Evolutionary conservation across 2,888 invertebrate genomes (phyloP).

Genomic region (Nowickia ferox): DNA sequence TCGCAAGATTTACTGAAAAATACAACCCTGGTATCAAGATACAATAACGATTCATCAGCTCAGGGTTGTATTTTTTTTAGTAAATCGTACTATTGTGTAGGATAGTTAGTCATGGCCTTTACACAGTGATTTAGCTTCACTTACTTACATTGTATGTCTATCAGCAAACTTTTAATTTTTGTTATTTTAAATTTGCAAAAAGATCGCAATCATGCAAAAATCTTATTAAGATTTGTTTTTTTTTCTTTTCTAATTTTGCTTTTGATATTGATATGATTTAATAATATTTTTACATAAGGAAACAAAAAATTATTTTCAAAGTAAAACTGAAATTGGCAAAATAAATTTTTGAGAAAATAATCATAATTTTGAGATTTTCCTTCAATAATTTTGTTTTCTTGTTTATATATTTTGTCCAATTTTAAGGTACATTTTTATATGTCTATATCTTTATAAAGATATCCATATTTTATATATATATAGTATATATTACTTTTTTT

Average conservation of each 20-base stretch:
- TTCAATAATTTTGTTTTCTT: slow-evolving; percentile 49
- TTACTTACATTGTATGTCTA: too few relatives aligned
- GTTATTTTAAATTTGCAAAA: slow-evolving; percentile 2
- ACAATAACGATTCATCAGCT: too few relatives aligned
- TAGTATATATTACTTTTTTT: slow-evolving; percentile 51
- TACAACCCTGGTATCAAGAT: too few relatives aligned
- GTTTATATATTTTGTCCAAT: slow-evolving; percentile 65
- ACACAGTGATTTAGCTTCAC: too few relatives aligned
- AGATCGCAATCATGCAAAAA: background rate
- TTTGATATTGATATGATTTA: slow-evolving; percentile 67
- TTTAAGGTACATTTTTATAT: slow-evolving; percentile 68
- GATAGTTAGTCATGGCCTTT: too few relatives aligned
- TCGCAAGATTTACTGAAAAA: too few relatives aligned
- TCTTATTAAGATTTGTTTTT: background rate
- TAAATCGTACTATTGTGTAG: too few relatives aligned
- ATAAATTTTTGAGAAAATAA: slow-evolving; percentile 5
- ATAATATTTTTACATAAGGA: slow-evolving; percentile 56
- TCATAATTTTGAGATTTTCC: slow-evolving; percentile 12
- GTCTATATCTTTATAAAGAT: slow-evolving; percentile 62
- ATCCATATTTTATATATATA: slow-evolving; percentile 64
- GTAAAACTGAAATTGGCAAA: slow-evolving; percentile 65
- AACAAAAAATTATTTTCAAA: slow-evolving; percentile 39
- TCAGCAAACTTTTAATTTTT: background rate
- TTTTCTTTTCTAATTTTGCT: slow-evolving; percentile 27
- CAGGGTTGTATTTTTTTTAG: too few relatives aligned